Base-by-base conservation (phyloP, 2,888 invertebrate genomes). In the Lutraria lutraria region DNA sequence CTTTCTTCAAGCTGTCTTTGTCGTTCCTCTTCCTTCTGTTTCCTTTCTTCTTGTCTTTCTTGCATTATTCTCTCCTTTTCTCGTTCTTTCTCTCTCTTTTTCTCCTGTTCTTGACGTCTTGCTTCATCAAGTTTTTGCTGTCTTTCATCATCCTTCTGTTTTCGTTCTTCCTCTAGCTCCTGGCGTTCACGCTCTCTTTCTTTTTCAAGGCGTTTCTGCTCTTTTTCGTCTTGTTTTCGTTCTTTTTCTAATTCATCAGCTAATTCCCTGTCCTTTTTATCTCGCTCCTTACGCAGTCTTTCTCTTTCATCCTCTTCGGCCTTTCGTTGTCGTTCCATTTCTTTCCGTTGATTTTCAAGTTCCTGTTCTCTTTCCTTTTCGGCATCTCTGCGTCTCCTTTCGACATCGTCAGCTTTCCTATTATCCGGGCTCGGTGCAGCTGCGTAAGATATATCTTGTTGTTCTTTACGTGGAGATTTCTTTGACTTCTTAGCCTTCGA, bases 61-160 rank as follows among this genome's bases (percentile, higher is more conserved):
- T 80, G 56, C 2, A 54, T 34, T 19, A 31, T 34, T 3, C n/a
- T 56, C 53, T 80, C 54, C 31, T 52, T 56, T 68, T 88, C 80
- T 54, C 53, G 60, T 31, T 88, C 85, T 25, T 56, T 83, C 53
- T 87, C 87, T 43, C 79, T 29, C n/a, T 53, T 68, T 60, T 87
- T 25, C n/a, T 83, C 76, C 29, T 60, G 82, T 79, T 87, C 54
- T 76, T 56, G n/a, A 60, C 87, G 76, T 82, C 54, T 53, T 31
- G 79, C 79, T 25, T 54, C 54, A 12, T 85, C 79, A 10, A 85
- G 16, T 53, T 60, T 72, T 56, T 81, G 29, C 34, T 53, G 63
- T 13, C 72, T 1, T 72, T 86, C 63, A 4, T 54, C 25, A 56
- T 68, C n/a, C n/a, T 82, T 83, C 60, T 25, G 31, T 34, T 19